Base-by-base conservation (phyloP, 2,888 invertebrate species). In the Drosophila cognata region DNA sequence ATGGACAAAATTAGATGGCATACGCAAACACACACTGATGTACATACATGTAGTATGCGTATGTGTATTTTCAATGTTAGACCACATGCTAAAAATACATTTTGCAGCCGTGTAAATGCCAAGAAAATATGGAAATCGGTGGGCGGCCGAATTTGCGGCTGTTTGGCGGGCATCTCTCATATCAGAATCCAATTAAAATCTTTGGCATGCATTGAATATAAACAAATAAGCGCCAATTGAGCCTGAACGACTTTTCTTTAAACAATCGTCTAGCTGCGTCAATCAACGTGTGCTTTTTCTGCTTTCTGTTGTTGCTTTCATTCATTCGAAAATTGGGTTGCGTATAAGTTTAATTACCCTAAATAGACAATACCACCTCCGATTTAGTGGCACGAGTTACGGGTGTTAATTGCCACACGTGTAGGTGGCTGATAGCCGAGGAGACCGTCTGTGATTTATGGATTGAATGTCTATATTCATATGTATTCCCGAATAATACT, bases 131-230 rank as follows among this genome's bases (percentile, higher is more conserved):
- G 51, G 63, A 73, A 81, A 75, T 53, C 67, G 57, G 67, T 71
- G 68, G 67, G 66, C 69, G 48, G 41, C 8, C 56, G 43, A 36
- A 50, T 59, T 38, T 41, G 59, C 58, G 71, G 67, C 38, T 36
- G 48, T 46, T 50, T 46, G 56, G 59, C 69, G 48, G 71, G 36
- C 55, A 46, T 43, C 61, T 73, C 50, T 69, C 77, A 82, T 78
- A 88, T 86, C 82, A 85, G 82, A 86, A 89, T 89, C 85, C 80
- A 87, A 90, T 87, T 85, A 87, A 88, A 83, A 88, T 85, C 79
- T 70, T 85, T 82, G 62, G 75, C 78, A 67, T 77, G 56, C 74
- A 68, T 71, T 61, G 60, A 72, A 68, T 68, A 73, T 77, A 88
- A 84, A 82, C 81, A 86, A 75, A 85, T 58, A 71, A 72, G 65